phyloP scores from a whole-genome alignment of 2,888 invertebrate genomes.

The Encarsia formosa region DNA sequence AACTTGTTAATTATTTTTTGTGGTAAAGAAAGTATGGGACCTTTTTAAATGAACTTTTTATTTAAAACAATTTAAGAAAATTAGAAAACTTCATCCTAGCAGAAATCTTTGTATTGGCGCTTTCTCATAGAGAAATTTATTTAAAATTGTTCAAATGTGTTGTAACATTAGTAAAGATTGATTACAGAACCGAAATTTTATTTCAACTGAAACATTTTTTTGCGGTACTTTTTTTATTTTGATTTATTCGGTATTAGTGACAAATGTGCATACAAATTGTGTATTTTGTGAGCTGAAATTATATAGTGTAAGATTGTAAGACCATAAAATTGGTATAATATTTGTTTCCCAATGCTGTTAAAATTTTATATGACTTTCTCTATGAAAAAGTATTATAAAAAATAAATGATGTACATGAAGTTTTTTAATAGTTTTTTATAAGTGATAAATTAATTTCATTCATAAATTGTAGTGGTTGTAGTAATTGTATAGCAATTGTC shows the following conservation, averaged over 20 bases:
- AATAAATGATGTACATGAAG: slow-evolving; percentile 9
- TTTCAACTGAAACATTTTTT: too few relatives aligned
- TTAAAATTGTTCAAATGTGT: slow-evolving; percentile 1
- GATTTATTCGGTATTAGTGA: too few relatives aligned
- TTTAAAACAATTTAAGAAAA: slow-evolving; percentile 2
- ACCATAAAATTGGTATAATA: not conserved
- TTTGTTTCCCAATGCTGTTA: not conserved
- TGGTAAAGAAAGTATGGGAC: slow-evolving; percentile 13
- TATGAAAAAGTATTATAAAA: slow-evolving; percentile 21
- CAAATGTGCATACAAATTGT: slow-evolving; percentile 7
- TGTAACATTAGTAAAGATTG: slow-evolving; percentile 4
- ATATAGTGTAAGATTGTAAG: too few relatives aligned
- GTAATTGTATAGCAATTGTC: slow-evolving; percentile 19
- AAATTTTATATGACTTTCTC: slow-evolving; percentile 11
- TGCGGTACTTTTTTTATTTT: too few relatives aligned
- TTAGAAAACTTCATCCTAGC: slow-evolving; percentile 11
- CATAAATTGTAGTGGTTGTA: slow-evolving; percentile 22
- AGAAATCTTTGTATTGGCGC: slow-evolving; percentile 19
- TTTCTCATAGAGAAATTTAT: slow-evolving; percentile 23
- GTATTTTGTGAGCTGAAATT: slow-evolving; percentile 3
- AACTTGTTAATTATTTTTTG: slow-evolving; percentile 32
- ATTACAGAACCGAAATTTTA: slow-evolving; percentile 10
- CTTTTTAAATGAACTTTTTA: slow-evolving; percentile 13
- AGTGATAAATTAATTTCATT: slow-evolving; percentile 20
- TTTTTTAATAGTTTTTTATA: slow-evolving; percentile 18